These are phyloP conservation scores for Brachymystax lenok DNA, from an alignment of 2,797 vertebrate genomes.

Conservation along the genomic window DNA sequence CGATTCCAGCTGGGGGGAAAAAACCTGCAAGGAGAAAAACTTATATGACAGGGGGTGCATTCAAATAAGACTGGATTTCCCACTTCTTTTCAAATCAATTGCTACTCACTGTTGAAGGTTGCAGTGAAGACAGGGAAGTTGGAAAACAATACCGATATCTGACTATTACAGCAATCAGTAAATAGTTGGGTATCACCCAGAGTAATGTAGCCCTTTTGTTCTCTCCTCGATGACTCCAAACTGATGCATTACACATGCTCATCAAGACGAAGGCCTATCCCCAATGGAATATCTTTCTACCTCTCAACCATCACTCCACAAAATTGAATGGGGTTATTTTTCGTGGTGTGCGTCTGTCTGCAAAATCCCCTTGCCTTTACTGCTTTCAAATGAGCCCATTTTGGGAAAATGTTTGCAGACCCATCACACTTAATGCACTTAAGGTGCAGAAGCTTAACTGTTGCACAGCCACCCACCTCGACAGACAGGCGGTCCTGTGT, in stretches of 20 bases:
- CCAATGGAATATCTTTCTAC: constrained; percentile 52
- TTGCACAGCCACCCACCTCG: constrained; percentile 49
- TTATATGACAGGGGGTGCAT: constrained; percentile 36
- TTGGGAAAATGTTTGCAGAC: constrained; percentile 58
- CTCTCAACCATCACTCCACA: constrained; percentile 39
- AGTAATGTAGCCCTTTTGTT: neutral
- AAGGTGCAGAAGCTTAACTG: constrained; percentile 45
- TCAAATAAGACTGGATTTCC: constrained; percentile 39
- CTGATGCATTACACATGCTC: constrained; percentile 59
- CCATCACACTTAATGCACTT: constrained; percentile 54
- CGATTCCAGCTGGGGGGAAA: constrained; percentile 53
- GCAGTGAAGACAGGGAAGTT: constrained; percentile 40
- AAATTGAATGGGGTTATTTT: constrained; percentile 40
- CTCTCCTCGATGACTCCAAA: constrained; percentile 46
- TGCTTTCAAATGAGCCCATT: constrained; percentile 49
- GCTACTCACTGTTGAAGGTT: constrained; percentile 35
- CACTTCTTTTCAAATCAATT: constrained; percentile 46
- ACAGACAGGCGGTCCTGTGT: constrained; percentile 28
- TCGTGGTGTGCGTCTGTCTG: constrained; percentile 26
- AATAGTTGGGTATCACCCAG: constrained; percentile 53
- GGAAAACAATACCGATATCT: constrained; percentile 57
- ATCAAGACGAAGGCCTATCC: constrained; percentile 46
- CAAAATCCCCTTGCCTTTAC: constrained; percentile 13
- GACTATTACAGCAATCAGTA: constrained; percentile 56
- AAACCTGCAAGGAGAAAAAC: constrained; percentile 42